Conservation (phyloP, 1,140 invertebrate genomes). For the Charaxes varanes region DNA sequence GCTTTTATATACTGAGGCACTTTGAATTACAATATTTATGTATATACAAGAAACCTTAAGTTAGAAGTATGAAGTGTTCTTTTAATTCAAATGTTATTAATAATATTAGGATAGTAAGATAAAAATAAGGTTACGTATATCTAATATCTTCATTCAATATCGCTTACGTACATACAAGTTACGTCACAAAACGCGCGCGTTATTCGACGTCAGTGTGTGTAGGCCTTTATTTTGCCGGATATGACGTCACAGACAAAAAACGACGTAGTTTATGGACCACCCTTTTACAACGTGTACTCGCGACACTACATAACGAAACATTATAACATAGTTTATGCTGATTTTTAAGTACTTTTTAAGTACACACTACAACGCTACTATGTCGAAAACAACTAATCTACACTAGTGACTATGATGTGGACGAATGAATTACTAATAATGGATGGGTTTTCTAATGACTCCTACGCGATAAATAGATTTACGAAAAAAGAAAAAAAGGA, state of each 20-base stretch:
- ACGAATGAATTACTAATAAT: slow-evolving; percentile 56
- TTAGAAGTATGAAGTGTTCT: too few relatives aligned
- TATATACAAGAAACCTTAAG: too few relatives aligned
- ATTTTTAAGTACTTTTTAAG: slow-evolving; percentile 61
- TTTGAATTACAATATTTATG: too few relatives aligned
- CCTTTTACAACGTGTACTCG: slow-evolving; percentile 15
- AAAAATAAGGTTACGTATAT: too few relatives aligned
- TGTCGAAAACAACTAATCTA: slow-evolving; percentile 33
- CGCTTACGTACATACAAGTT: too few relatives aligned
- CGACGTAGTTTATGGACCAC: not conserved
- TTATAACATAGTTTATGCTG: not conserved
- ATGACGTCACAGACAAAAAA: not conserved
- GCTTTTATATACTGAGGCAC: too few relatives aligned
- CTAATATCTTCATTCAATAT: too few relatives aligned
- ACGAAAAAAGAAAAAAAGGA: not conserved
- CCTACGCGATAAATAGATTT: not conserved
- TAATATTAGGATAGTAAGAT: too few relatives aligned
- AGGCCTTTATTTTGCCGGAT: too few relatives aligned
- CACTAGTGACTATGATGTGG: slow-evolving; percentile 67
- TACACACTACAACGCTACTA: slow-evolving; percentile 33
- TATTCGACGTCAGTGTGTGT: too few relatives aligned
- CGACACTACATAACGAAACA: slow-evolving; percentile 7
- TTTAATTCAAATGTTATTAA: too few relatives aligned
- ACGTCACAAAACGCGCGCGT: too few relatives aligned
- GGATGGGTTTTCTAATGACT: not conserved